Percentiles rank a stretch among this genome's conserved stretches.
Evolutionary conservation across 2,797 vertebrate species (phyloP).

Genomic region (Galaxias olidus): DNA sequence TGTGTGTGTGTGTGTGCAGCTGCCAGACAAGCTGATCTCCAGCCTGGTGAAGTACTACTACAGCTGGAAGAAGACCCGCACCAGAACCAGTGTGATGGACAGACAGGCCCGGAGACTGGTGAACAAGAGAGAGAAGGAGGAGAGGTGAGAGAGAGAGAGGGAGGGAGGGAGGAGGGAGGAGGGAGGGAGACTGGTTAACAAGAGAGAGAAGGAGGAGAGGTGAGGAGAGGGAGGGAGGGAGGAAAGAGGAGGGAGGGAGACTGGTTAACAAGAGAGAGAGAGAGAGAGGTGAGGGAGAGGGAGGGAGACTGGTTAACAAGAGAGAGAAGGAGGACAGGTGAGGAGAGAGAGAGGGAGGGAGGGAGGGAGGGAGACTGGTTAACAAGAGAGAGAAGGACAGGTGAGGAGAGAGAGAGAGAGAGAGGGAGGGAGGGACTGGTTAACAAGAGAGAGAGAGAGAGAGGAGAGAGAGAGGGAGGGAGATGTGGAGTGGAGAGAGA

Average conservation of each 20-base stretch:
- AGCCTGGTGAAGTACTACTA: conserved; percentile 94
- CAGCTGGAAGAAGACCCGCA: conserved; percentile 92
- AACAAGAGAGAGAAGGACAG: too few species aligned
- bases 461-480: too few species aligned
- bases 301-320: neutral
- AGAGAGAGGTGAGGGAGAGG: neutral
- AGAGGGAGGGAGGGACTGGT: too few species aligned
- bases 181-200: neutral
- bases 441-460: too few species aligned
- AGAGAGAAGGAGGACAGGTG: neutral
- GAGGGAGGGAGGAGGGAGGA: too few species aligned
- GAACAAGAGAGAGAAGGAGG: conserved; percentile 85
- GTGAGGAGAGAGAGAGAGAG: too few species aligned
- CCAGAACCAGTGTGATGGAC: conserved; percentile 92
- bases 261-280: too few species aligned
- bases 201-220: neutral
- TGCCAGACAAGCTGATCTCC: conserved; percentile 90
- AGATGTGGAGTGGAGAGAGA: too few species aligned
- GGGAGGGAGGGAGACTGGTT: too few species aligned
- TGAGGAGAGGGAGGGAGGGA: neutral
- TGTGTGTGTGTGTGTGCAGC: conserved; percentile 55
- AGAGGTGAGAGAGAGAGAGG: conserved; percentile 71
- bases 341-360: too few species aligned
- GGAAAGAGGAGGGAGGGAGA: neutral
- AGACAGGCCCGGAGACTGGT: conserved; percentile 86